Evolutionary conservation across 23 tunicate species (phyloP), one percentile per base, ranked within the genome.

Genomic region (Botrylloides violaceus): DNA sequence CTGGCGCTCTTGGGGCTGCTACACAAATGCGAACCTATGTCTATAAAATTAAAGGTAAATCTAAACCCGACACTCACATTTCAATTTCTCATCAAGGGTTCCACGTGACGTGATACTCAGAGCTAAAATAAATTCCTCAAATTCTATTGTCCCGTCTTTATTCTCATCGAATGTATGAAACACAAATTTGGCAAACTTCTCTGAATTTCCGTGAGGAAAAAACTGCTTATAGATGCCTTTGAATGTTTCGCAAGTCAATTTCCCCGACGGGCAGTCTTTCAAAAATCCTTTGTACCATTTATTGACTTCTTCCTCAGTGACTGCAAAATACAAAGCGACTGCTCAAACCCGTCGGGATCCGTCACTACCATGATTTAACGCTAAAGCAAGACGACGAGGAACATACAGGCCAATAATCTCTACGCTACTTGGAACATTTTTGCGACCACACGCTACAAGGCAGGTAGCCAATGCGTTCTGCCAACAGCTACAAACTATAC

Each of bases 231-330:
- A 95, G 26, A 95, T 95, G 59, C 94, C 88, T 48, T 89, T 82
- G 80, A 95, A 95, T 48, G 87, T 95, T 34, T 87, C 86, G 68
- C 74, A 81, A 4, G 96, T 56, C 78, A 95, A 73, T 65, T 88
- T 95, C 64, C 99, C 99, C 18, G 96, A 81, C 24, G 99, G 99
- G 64, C 99, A 95, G 60, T 95, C 99, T 63, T 83, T 83, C 55
- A 95, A 32, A 57, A 95, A 95, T 23, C 99, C 99, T 75, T 87
- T 83, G 61, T 95, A 85, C 99, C 99, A 95, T 57, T 87, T 92
- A 31, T 81, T 83, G 39, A 95, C 78, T 71, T 95, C 99, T 0
- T 88, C 95, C 61, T 89, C 85, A 12, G 91, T 61, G 61, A 95
- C 99, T 95, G 39, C 29, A 75, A 75, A 31, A 30, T n/a, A 36